phyloP scores from a whole-genome alignment of 2,113 vertebrate species.

The Pituophis catenifer region DNA sequence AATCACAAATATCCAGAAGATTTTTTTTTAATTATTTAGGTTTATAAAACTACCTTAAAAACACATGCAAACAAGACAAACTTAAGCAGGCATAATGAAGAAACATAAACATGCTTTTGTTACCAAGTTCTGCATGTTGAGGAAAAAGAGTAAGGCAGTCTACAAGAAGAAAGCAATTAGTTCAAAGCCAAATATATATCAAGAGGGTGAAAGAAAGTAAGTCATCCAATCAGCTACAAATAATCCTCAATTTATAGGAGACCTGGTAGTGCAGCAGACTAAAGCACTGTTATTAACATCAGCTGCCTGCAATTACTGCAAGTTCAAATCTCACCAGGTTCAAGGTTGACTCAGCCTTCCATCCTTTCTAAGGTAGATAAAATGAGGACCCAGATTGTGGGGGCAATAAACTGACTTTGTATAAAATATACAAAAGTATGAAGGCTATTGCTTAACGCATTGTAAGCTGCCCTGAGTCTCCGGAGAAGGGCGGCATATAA shows the following conservation, averaged over 20 bases:
- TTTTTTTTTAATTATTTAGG: constrained; percentile 22
- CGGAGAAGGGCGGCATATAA: too few species aligned
- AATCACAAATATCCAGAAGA: background rate
- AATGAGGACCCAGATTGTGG: too few species aligned
- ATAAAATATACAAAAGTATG: too few species aligned
- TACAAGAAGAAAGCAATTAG: background rate
- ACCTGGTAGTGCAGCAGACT: too few species aligned
- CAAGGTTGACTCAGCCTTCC: too few species aligned
- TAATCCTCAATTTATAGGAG: background rate
- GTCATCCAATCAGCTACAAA: background rate
- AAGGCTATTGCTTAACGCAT: too few species aligned
- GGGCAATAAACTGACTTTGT: too few species aligned
- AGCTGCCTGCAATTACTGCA: too few species aligned
- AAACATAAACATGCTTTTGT: constrained; percentile 6
- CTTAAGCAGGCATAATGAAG: background rate
- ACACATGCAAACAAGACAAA: constrained; percentile 12
- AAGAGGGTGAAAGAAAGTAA: background rate
- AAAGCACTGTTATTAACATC: too few species aligned
- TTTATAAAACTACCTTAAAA: constrained; percentile 48
- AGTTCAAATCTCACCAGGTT: too few species aligned
- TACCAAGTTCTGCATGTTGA: fast-evolving
- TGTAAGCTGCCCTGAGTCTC: too few species aligned
- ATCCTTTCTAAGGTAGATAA: too few species aligned
- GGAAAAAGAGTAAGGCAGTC: background rate
- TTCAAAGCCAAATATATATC: background rate